phyloP scores from a whole-genome alignment of 2,113 vertebrate species.

The Bothrops jararaca region DNA sequence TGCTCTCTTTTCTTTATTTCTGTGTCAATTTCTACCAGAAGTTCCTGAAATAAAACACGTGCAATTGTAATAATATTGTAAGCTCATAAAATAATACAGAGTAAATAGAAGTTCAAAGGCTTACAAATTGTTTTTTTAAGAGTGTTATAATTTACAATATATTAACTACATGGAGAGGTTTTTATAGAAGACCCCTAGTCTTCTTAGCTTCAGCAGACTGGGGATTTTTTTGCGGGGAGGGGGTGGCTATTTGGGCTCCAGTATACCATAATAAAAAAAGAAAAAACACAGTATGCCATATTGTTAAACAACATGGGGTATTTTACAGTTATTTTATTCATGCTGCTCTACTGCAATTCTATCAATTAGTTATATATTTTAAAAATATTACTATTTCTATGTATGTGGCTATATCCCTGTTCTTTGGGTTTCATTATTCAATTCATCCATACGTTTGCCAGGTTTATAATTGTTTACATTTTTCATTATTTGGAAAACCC shows the following conservation, averaged over 20 bases:
- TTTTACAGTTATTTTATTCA: background rate
- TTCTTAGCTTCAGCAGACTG: background rate
- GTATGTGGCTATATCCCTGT: background rate
- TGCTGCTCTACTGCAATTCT: background rate
- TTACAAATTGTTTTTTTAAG: background rate
- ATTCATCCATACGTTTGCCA: background rate
- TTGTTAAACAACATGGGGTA: background rate
- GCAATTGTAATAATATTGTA: background rate
- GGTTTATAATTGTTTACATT: background rate
- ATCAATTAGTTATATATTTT: background rate
- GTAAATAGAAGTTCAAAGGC: background rate
- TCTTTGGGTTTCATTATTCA: background rate
- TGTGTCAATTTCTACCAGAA: constrained; percentile 68
- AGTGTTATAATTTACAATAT: background rate
- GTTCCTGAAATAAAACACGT: constrained; percentile 65
- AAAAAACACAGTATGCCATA: background rate
- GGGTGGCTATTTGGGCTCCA: background rate
- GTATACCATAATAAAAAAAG: background rate
- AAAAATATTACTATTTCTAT: background rate
- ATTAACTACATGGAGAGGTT: background rate
- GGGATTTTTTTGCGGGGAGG: background rate
- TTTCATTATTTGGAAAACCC: background rate
- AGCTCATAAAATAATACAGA: background rate
- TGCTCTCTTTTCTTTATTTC: constrained; percentile 68
- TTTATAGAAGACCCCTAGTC: background rate